Conservation (phyloP, 2,797 vertebrate genomes). For the Prunella strophiata region DNA sequence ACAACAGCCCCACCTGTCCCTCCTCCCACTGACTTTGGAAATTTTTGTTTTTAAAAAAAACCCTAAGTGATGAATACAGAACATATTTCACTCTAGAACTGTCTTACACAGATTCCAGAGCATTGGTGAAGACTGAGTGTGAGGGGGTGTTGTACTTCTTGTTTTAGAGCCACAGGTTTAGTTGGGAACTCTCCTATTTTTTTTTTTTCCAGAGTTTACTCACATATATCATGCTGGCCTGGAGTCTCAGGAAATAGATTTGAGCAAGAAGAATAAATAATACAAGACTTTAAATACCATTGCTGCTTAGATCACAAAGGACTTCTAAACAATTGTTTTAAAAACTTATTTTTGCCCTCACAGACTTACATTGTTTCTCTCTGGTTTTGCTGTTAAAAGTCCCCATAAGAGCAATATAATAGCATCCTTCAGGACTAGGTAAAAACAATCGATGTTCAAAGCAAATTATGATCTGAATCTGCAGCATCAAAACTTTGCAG, state of each 20-base stretch:
- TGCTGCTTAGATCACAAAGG: not conserved
- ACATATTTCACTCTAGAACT: not conserved
- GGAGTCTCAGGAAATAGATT: not conserved
- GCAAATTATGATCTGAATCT: not conserved
- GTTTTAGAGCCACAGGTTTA: not conserved
- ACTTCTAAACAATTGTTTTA: not conserved
- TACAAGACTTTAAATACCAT: not conserved
- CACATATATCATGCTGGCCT: not conserved
- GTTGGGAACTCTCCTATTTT: not conserved
- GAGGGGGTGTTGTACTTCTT: not conserved
- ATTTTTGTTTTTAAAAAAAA: not conserved
- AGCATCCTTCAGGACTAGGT: not conserved
- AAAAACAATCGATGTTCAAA: not conserved
- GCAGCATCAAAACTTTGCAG: not conserved
- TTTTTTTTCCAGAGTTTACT: not conserved
- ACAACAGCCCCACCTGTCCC: not conserved
- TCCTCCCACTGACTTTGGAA: not conserved
- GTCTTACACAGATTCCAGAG: not conserved
- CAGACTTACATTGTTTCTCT: not conserved
- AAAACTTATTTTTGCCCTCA: not conserved
- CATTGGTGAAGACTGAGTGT: not conserved
- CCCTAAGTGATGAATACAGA: not conserved
- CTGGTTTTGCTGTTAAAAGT: not conserved
- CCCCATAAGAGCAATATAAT: not conserved
- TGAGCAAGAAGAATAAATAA: not conserved